These are phyloP conservation scores for Stichodactyla helianthus DNA, from an alignment of 64 coral and sea anemone genomes.

Conservation along the genomic window DNA sequence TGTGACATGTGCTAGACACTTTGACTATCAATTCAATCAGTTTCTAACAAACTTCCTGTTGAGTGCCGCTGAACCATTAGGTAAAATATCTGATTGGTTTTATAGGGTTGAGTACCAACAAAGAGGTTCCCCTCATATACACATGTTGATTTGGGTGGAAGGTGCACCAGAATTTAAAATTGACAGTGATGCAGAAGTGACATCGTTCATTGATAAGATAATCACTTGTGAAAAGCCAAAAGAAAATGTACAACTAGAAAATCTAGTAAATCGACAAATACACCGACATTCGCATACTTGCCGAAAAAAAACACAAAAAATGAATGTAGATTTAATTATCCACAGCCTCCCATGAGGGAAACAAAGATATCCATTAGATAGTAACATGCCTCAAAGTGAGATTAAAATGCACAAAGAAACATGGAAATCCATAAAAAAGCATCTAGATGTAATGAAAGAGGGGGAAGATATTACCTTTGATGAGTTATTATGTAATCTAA, in stretches of 20 bases:
- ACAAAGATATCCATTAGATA: slow-evolving; percentile 17
- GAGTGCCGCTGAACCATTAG: slow-evolving; percentile 45
- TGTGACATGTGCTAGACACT: slow-evolving; percentile 59
- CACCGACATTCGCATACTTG: slow-evolving; percentile 18
- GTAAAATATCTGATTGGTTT: too few relatives aligned
- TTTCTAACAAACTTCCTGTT: slow-evolving; percentile 56
- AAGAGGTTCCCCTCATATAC: too few relatives aligned
- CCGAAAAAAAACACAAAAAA: slow-evolving; percentile 1
- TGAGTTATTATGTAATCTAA: background rate
- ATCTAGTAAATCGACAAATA: slow-evolving; percentile 32
- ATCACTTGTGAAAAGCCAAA: slow-evolving; percentile 54
- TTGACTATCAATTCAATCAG: slow-evolving; percentile 56
- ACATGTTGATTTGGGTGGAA: slow-evolving; percentile 25
- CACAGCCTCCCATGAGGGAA: slow-evolving; percentile 14
- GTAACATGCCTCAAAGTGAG: background rate
- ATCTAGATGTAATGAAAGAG: too few relatives aligned
- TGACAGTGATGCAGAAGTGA: slow-evolving; percentile 46
- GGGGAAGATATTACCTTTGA: slow-evolving; percentile 36
- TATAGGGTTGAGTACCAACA: too few relatives aligned
- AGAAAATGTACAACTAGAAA: slow-evolving; percentile 47
- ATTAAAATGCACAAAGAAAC: slow-evolving; percentile 10
- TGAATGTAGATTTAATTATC: slow-evolving; percentile 21
- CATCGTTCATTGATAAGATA: slow-evolving; percentile 52
- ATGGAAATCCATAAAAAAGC: slow-evolving; percentile 32
- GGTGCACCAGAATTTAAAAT: slow-evolving; percentile 23